These are phyloP conservation scores for Gymnosoma rotundatum DNA, from an alignment of 2,888 invertebrate genomes.

Conservation along the genomic window DNA sequence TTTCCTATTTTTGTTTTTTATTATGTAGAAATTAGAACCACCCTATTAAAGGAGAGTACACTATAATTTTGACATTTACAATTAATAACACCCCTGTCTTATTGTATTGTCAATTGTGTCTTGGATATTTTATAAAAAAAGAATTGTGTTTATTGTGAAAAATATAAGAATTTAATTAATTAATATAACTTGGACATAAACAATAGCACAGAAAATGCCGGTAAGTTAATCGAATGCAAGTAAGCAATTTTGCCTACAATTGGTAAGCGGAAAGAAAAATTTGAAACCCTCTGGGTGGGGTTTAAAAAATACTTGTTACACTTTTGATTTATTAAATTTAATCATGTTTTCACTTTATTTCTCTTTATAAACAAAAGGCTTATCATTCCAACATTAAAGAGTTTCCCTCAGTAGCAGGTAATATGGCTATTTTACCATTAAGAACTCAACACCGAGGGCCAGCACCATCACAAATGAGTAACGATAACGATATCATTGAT, in stretches of 20 bases:
- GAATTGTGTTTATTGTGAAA: slow-evolving; percentile 40
- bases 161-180: not conserved
- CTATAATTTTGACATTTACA: not conserved
- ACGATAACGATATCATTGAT: slow-evolving; percentile 95
- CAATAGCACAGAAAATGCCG: slow-evolving; percentile 57
- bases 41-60: too few species aligned
- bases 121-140: not conserved
- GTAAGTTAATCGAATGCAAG: slow-evolving; percentile 22
- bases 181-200: not conserved
- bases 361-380: slow-evolving; percentile 85
- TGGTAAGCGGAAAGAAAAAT: not conserved
- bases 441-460: slow-evolving; percentile 96
- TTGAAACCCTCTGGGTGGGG: slow-evolving; percentile 32
- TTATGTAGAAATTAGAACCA: not conserved
- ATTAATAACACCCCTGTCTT: too few species aligned
- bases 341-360: too few species aligned
- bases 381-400: slow-evolving; percentile 96
- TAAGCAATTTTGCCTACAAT: not conserved
- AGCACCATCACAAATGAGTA: slow-evolving; percentile 87
- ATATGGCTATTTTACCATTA: slow-evolving; percentile 95
- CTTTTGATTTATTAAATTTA: not conserved
- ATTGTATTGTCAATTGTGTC: too few species aligned
- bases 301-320: not conserved
- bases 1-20: too few species aligned
- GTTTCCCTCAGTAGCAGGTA: slow-evolving; percentile 90